phyloP scores from a whole-genome alignment of 64 coral and sea anemone genomes.

The Dendronephthya gigantea region DNA sequence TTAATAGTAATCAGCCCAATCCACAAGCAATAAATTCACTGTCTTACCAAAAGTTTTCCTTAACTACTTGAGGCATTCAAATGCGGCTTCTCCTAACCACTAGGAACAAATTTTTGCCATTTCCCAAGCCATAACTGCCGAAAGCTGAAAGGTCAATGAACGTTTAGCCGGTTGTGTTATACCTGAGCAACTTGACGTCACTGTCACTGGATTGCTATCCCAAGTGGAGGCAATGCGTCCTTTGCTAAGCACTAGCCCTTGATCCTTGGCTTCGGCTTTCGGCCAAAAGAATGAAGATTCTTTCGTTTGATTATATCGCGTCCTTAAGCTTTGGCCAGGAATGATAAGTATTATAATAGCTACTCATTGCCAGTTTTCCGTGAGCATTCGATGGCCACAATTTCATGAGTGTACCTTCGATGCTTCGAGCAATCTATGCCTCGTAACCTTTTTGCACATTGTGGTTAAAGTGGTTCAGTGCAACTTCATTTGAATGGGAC shows the following conservation, averaged over 20 bases:
- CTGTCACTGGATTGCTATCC: not conserved
- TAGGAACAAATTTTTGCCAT: constrained; percentile 9
- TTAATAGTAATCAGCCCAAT: constrained; percentile 10
- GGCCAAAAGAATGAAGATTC: constrained; percentile 37
- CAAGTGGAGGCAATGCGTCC: not conserved
- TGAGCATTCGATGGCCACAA: not conserved
- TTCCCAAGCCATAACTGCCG: not conserved
- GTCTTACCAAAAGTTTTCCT: not conserved
- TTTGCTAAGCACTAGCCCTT: constrained; percentile 2
- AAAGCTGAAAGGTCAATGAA: too few relatives aligned
- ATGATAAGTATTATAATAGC: constrained; percentile 1
- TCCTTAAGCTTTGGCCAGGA: constrained; percentile 35
- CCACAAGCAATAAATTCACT: constrained; percentile 28
- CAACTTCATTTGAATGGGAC: constrained; percentile 10
- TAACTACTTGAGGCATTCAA: not conserved
- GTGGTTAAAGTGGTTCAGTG: constrained; percentile 12
- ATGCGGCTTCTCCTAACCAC: constrained; percentile 14
- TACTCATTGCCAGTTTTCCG: constrained; percentile 4
- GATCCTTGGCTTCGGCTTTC: not conserved
- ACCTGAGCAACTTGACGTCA: not conserved
- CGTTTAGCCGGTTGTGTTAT: not conserved
- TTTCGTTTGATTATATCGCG: constrained; percentile 25
- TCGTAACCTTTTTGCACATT: not conserved
- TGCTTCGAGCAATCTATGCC: not conserved
- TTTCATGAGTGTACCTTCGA: constrained; percentile 13